A percentile compares a stretch with the other conserved stretches of the same genome.
Evolutionary conservation across 2,797 vertebrate genomes (phyloP).

Genomic region (Lacerta bilineata): DNA sequence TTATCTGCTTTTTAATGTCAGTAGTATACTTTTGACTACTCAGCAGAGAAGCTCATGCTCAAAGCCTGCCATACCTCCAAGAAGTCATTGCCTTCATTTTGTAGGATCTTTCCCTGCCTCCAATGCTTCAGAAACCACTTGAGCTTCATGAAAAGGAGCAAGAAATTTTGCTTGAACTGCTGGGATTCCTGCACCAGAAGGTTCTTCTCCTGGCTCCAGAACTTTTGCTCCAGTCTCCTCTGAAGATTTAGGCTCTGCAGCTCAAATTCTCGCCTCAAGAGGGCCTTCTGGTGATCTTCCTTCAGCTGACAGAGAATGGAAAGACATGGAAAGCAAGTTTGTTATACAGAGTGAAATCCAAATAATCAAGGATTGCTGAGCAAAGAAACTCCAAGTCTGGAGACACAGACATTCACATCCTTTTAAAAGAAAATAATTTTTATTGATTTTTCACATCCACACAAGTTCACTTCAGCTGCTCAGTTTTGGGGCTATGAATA

Average conservation of each 20-base stretch:
- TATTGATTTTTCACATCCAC: too few relatives aligned
- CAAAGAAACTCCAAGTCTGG: background rate
- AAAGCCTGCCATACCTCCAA: constrained; percentile 85
- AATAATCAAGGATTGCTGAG: background rate
- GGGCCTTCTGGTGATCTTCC: constrained; percentile 94
- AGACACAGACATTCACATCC: background rate
- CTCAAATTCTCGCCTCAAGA: constrained; percentile 93
- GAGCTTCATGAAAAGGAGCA: constrained; percentile 96
- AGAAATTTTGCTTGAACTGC: constrained; percentile 94
- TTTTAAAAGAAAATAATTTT: too few relatives aligned
- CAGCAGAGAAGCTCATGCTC: background rate
- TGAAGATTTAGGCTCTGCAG: constrained; percentile 95
- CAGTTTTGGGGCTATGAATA: background rate
- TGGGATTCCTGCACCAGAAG: constrained; percentile 94
- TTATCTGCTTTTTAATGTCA: constrained; percentile 6
- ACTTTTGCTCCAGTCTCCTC: constrained; percentile 93
- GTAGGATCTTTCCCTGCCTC: constrained; percentile 91
- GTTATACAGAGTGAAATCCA: background rate
- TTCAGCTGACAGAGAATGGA: constrained; percentile 82
- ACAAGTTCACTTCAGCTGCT: background rate
- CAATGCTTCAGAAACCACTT: constrained; percentile 97
- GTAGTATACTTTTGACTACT: background rate
- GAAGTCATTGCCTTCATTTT: constrained; percentile 89
- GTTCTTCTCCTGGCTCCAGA: constrained; percentile 96
- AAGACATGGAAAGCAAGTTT: background rate